Percentiles rank a stretch among this genome's conserved stretches.
Conservation (phyloP, 2,888 invertebrate species). For the Sarcophaga rosellei region DNA sequence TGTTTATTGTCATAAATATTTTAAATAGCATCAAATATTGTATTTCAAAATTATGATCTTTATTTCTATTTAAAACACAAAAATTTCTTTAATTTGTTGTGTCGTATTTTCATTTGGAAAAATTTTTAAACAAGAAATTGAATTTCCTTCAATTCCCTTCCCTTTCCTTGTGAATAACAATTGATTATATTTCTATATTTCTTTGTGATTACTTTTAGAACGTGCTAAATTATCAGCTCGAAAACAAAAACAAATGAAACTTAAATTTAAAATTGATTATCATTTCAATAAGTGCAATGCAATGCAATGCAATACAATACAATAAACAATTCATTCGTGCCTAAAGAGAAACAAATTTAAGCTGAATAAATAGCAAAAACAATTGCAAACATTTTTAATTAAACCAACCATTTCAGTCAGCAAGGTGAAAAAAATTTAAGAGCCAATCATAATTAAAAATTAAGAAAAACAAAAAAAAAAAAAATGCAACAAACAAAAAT, state of each 20-base stretch:
- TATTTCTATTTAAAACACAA: too few species aligned
- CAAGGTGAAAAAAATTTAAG: conserved; percentile 59
- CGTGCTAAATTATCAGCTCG: not conserved
- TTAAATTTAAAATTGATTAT: not conserved
- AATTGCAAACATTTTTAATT: conserved; percentile 39
- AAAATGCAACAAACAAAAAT: not conserved
- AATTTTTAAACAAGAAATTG: not conserved
- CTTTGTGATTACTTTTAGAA: not conserved
- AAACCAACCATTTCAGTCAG: conserved; percentile 34
- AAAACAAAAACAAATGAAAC: not conserved
- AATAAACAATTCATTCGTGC: not conserved
- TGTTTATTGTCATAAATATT: not conserved
- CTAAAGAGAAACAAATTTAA: not conserved
- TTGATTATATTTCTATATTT: not conserved
- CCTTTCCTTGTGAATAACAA: not conserved
- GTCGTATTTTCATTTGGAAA: not conserved
- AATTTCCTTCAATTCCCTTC: not conserved
- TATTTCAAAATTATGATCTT: not conserved
- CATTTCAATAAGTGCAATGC: too few species aligned
- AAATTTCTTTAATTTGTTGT: not conserved
- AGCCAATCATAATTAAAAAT: conserved; percentile 52
- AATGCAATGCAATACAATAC: too few species aligned
- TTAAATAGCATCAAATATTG: not conserved
- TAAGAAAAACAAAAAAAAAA: conserved; percentile 1
- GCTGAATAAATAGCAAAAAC: conserved; percentile 32